phyloP scores from a whole-genome alignment of 1,140 invertebrate genomes.

The Drosophila melanica region DNA sequence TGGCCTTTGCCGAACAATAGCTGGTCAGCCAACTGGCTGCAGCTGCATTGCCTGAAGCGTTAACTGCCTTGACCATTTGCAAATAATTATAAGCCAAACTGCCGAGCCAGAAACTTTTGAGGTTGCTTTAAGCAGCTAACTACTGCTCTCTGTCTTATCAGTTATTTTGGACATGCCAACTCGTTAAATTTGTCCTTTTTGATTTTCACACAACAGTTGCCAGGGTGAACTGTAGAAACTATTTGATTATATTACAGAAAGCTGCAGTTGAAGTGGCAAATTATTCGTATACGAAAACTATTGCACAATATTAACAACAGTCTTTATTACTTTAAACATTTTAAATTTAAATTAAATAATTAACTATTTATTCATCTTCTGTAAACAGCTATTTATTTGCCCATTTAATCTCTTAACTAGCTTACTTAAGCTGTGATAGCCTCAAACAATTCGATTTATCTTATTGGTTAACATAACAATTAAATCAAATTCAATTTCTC shows the following conservation, averaged over 20 bases:
- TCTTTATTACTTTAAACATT: too few species aligned
- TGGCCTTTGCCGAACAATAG: constrained; percentile 11
- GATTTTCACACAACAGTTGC: constrained; percentile 1
- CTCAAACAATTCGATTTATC: background rate
- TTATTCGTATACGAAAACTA: too few species aligned
- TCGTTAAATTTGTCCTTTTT: constrained; percentile 6
- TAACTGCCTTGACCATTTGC: constrained; percentile 40
- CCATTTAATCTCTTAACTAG: background rate
- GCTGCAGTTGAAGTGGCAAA: background rate
- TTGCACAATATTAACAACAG: too few species aligned
- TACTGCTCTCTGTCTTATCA: constrained; percentile 1
- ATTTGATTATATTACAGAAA: background rate
- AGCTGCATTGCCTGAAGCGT: constrained; percentile 26
- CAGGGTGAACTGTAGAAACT: background rate
- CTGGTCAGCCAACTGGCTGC: constrained; percentile 12
- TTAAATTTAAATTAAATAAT: too few species aligned
- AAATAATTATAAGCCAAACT: constrained; percentile 54
- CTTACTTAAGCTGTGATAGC: background rate
- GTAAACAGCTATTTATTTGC: too few species aligned
- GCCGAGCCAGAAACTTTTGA: constrained; percentile 36
- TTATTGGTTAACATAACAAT: background rate
- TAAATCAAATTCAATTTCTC: constrained; percentile 9
- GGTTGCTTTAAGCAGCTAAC: constrained; percentile 36
- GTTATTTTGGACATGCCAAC: constrained; percentile 6
- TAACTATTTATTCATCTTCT: too few species aligned